Conservation (phyloP, 2,113 vertebrate species). For the Bolborhynchus lineola region DNA sequence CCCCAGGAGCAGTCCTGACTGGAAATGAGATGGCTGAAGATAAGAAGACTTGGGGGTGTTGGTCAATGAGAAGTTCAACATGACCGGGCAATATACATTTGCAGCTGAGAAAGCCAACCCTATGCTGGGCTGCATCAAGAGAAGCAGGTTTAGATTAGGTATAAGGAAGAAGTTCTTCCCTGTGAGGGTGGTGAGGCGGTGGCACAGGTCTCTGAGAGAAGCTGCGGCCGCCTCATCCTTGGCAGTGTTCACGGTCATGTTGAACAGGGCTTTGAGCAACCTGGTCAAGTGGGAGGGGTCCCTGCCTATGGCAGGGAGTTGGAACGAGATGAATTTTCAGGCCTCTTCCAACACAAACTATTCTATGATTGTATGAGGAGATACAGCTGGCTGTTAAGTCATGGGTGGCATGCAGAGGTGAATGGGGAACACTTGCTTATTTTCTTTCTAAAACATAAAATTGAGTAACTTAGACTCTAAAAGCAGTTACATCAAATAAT, state of each 20-base stretch:
- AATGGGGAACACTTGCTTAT: neutral
- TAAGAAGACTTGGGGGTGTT: neutral
- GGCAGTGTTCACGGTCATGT: neutral
- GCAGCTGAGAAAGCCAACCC: neutral
- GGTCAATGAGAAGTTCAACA: neutral
- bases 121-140: neutral
- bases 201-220: neutral
- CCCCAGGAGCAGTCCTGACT: neutral
- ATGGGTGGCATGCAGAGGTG: neutral
- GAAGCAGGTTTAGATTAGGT: neutral
- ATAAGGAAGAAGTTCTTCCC: neutral
- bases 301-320: neutral
- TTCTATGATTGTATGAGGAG: neutral
- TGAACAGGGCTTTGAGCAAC: neutral
- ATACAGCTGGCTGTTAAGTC: neutral
- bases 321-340: neutral
- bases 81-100: neutral
- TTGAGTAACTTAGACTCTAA: neutral
- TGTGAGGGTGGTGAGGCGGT: neutral
- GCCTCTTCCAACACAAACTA: neutral
- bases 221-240: neutral
- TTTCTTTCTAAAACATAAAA: neutral
- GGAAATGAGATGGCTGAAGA: neutral
- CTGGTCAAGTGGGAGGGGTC: neutral
- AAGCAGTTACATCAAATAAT: fast-evolving